These are phyloP conservation scores for Macrotrachela quadricornifera DNA, from an alignment of 1,140 invertebrate genomes.

Conservation along the genomic window DNA sequence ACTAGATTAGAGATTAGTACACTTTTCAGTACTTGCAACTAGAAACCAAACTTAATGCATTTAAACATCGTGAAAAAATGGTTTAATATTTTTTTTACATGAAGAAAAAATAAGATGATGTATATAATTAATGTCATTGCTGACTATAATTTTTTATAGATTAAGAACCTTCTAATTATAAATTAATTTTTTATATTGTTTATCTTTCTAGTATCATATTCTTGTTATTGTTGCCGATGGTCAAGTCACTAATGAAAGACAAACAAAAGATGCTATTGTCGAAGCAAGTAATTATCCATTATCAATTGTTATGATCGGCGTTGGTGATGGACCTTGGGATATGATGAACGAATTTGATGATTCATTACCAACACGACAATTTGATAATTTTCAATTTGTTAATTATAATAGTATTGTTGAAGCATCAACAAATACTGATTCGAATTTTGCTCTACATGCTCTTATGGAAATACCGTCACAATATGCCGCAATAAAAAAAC, in stretches of 20 bases:
- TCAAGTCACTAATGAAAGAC: constrained; percentile 32
- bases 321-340: constrained; percentile 38
- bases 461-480: constrained; percentile 37
- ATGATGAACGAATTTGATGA: constrained; percentile 37
- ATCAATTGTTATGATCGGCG: constrained; percentile 37
- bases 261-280: constrained; percentile 33
- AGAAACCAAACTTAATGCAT: too few relatives aligned
- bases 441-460: constrained; percentile 29
- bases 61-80: too few relatives aligned
- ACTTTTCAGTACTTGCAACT: too few relatives aligned
- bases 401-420: constrained; percentile 31
- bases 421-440: constrained; percentile 3
- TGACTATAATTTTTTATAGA: too few relatives aligned
- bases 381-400: constrained; percentile 40
- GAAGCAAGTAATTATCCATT: constrained; percentile 34
- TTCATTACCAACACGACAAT: constrained; percentile 31
- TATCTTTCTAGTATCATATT: constrained; percentile 27
- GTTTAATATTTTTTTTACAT: too few relatives aligned
- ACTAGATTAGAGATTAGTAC: too few relatives aligned
- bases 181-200: not conserved
- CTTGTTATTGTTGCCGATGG: constrained; percentile 37
- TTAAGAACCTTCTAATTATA: too few relatives aligned
- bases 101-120: too few relatives aligned
- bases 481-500: constrained; percentile 31
- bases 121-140: too few relatives aligned